These are phyloP conservation scores for Scomberomorus guttatus DNA, from an alignment of 2,797 vertebrate species.

Conservation along the genomic window DNA sequence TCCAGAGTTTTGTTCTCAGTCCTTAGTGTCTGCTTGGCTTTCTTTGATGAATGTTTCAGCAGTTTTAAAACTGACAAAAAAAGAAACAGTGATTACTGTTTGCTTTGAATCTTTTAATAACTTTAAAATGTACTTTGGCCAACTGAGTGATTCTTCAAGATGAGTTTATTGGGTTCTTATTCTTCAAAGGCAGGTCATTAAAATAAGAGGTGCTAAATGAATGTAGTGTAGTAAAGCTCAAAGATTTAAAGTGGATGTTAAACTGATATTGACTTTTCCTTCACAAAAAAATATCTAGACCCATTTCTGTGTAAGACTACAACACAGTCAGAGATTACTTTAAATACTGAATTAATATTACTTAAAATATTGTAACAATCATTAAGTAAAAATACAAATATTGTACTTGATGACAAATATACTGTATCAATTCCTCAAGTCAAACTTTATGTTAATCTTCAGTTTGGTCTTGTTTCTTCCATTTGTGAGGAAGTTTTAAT, in stretches of 20 bases:
- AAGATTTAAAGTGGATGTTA: background rate
- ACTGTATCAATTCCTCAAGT: background rate
- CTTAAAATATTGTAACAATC: background rate
- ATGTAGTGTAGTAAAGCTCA: background rate
- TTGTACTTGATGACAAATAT: background rate
- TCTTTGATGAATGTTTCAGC: slow-evolving; percentile 7
- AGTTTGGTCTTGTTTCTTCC: background rate
- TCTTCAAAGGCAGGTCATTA: slow-evolving; percentile 12
- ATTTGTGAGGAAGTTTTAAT: no score
- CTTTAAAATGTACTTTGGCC: background rate
- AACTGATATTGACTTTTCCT: slow-evolving; percentile 1
- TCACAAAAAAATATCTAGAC: background rate
- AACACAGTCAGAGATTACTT: background rate
- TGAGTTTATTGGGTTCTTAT: slow-evolving; percentile 15
- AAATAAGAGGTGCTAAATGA: slow-evolving; percentile 24
- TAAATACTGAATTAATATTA: no score
- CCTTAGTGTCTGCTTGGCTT: background rate
- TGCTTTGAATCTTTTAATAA: background rate
- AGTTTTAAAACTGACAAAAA: background rate
- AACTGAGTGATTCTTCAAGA: background rate
- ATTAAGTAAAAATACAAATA: background rate
- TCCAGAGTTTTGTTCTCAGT: background rate
- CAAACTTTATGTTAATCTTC: background rate
- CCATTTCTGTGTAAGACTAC: background rate
- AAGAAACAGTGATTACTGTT: background rate